Evolutionary conservation across 2,113 vertebrate species (phyloP).

Genomic region (Scopus umbretta): DNA sequence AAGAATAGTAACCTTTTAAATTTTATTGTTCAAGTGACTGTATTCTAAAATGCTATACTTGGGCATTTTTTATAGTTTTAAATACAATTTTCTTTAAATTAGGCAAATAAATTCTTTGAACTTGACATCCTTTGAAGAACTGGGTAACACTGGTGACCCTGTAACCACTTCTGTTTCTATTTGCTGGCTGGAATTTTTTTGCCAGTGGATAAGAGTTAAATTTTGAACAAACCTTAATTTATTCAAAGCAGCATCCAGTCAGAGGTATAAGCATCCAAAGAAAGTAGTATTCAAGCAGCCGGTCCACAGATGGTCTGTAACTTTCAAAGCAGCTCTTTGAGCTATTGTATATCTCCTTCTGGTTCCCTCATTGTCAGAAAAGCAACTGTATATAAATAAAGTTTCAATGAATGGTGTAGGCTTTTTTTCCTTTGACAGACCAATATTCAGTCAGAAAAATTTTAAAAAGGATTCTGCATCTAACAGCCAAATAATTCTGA

Average conservation of each 20-base stretch:
- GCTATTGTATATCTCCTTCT: neutral
- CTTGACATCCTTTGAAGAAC: neutral
- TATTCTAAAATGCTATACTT: neutral
- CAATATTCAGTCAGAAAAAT: neutral
- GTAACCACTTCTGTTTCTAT: neutral
- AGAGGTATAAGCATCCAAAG: neutral
- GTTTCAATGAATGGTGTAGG: neutral
- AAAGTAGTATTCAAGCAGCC: neutral
- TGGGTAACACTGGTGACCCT: neutral
- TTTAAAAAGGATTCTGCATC: neutral
- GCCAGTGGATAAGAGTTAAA: neutral
- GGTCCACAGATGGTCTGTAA: neutral
- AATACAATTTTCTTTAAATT: neutral
- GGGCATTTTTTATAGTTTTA: neutral
- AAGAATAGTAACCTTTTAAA: slow-evolving; percentile 24
- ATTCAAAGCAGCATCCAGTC: neutral
- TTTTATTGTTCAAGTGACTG: slow-evolving; percentile 33
- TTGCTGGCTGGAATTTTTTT: neutral
- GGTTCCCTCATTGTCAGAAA: neutral
- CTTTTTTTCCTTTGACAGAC: neutral
- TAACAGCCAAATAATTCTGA: neutral
- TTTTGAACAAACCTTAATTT: neutral
- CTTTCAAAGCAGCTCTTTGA: neutral
- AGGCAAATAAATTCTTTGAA: neutral
- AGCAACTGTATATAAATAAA: neutral